phyloP scores from a whole-genome alignment of 92 coral and sea anemone species.

The Siderastrea siderea region DNA sequence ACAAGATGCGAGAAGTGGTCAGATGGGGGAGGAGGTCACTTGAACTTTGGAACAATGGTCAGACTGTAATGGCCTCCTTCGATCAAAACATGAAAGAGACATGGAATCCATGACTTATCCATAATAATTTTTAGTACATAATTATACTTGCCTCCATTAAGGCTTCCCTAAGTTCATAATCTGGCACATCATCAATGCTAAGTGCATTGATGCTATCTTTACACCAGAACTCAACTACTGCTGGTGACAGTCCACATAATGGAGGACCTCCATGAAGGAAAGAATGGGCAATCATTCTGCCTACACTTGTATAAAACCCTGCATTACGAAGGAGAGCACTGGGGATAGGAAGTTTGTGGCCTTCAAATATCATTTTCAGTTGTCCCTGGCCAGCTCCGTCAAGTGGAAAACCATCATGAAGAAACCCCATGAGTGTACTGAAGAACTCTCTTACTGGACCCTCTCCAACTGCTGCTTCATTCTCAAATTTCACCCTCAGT shows the following conservation, averaged over 20 bases:
- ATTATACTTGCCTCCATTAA: constrained; percentile 31
- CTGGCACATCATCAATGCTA: constrained; percentile 51
- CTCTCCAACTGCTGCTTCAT: constrained; percentile 57
- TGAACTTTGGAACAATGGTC: background rate
- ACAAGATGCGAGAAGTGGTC: constrained; percentile 5
- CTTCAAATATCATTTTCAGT: constrained; percentile 38
- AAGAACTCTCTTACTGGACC: constrained; percentile 64
- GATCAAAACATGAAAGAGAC: constrained; percentile 10
- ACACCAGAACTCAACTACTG: constrained; percentile 53
- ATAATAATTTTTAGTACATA: constrained; percentile 16
- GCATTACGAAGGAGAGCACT: constrained; percentile 39
- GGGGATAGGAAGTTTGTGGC: constrained; percentile 62
- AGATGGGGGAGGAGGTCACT: background rate
- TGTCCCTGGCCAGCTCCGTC: constrained; percentile 23
- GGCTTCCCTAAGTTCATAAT: constrained; percentile 48
- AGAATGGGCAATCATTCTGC: constrained; percentile 63
- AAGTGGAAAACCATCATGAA: constrained; percentile 42
- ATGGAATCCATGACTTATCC: constrained; percentile 10
- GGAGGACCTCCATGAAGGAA: constrained; percentile 63
- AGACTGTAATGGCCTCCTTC: constrained; percentile 11
- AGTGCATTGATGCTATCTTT: constrained; percentile 36
- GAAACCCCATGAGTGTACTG: constrained; percentile 45
- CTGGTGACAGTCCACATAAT: constrained; percentile 47
- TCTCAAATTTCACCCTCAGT: constrained; percentile 57
- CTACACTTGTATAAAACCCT: constrained; percentile 40